Evolutionary conservation across 2,888 invertebrate genomes (phyloP).

Genomic region (Cheilosia vernalis): DNA sequence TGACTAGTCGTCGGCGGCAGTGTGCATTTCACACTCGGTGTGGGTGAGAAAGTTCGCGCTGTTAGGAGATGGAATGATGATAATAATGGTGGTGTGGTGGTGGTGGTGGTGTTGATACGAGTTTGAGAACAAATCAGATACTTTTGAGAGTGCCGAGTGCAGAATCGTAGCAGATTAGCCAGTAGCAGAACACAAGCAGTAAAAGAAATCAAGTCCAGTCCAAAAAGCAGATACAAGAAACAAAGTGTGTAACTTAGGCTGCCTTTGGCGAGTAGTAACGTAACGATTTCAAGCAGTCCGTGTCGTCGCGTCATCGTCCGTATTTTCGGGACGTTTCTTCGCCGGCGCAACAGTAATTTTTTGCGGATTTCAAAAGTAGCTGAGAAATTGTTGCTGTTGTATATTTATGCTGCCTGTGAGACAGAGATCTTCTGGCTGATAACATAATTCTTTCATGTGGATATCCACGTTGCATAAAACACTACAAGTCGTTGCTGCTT

Average conservation of each 20-base stretch:
- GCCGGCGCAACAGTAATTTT: slow-evolving; percentile 24
- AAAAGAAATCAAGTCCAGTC: slow-evolving; percentile 42
- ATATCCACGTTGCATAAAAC: slow-evolving; percentile 59
- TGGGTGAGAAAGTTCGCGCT: slow-evolving; percentile 60
- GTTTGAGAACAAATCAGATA: slow-evolving; percentile 36
- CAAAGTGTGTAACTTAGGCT: slow-evolving; percentile 36
- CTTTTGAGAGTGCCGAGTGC: slow-evolving; percentile 36
- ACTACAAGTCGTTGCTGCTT: slow-evolving; percentile 53
- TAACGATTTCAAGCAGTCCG: slow-evolving; percentile 57
- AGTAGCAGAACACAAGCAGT: slow-evolving; percentile 71
- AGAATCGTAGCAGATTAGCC: slow-evolving; percentile 69
- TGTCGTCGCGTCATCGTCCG: slow-evolving; percentile 25
- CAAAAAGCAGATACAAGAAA: slow-evolving; percentile 52
- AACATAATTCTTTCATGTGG: slow-evolving; percentile 61
- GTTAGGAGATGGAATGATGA: slow-evolving; percentile 40
- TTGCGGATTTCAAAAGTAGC: slow-evolving; percentile 36
- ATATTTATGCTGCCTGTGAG: slow-evolving; percentile 38
- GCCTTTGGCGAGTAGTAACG: slow-evolving; percentile 63
- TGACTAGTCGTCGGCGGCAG: slow-evolving; percentile 59
- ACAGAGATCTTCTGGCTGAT: slow-evolving; percentile 50
- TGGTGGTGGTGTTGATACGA: slow-evolving; percentile 53
- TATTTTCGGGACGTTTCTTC: slow-evolving; percentile 12
- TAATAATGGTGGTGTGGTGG: background rate
- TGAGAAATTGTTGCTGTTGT: slow-evolving; percentile 60
- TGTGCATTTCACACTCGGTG: slow-evolving; percentile 11